Evolutionary conservation across 2,888 invertebrate species (phyloP), one percentile per base, ranked within the genome.

Genomic region (Tuberolachnus salignus): DNA sequence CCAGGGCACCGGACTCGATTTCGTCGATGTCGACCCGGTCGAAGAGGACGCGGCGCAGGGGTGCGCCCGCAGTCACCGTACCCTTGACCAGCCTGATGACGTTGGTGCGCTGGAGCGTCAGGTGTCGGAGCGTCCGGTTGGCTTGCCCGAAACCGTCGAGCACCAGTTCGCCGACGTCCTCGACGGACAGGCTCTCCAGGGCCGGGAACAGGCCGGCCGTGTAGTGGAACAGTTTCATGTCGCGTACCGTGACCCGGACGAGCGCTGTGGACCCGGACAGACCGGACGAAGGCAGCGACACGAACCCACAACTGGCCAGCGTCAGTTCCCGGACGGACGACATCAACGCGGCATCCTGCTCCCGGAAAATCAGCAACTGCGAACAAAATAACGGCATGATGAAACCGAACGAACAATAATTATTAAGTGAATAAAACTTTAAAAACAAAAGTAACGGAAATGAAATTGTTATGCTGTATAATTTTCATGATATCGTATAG

Each of bases 211-310:
- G 64, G 44, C 80, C 80, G 21, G 46, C 55, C 13, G 71, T 71
- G 80, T 71, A 71, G 46, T 80, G 80, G 64, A 80, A 80, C 55
- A 64, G 26, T 21, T 80, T 80, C 23, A 80, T 53, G 64, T 71
- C 70, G 14, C 71, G 71, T 14, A 80, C 63, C 3, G 64, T 61
- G 16, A 80, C 71, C n/a, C 55, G 63, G 9, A 10, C 0, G 11
- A 80, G 55, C 9, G n/a, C 13, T 3, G 42, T 42, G 13, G 64
- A 61, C 1, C 9, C 10, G 1, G 44, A 3, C 23, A 72, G 34
- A 0, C 72, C 80, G 53, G 61, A 46, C 26, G 61, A 9, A 46
- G 80, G 72, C 11, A 80, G 16, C 26, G 80, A 80, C 42, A 80
- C 71, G 55, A 64, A 61, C 3, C 64, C 55, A 51, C 72, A 80